Base-by-base conservation (phyloP, 2,888 invertebrate species). In the Iselma pallidipennis region DNA sequence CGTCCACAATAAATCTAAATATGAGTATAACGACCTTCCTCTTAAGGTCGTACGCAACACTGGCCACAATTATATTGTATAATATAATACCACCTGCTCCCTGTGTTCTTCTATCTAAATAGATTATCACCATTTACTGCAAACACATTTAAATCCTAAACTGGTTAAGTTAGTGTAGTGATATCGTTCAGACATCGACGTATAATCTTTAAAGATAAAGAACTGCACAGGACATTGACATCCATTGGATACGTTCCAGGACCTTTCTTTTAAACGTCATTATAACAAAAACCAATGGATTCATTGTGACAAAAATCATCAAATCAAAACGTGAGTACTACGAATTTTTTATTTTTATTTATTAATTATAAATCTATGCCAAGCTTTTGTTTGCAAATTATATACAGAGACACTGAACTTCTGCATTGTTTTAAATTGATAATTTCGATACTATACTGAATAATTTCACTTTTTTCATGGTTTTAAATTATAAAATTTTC, bases 21-120 rank as follows among this genome's bases (percentile, higher is more conserved):
- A 55, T 25, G 48, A 61, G 67, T 61, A 62, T 68, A 68, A 65
- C 63, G 68, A 61, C 66, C 68, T 68, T 57, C 52, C 42, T 33
- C 28, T 45, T 50, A 66, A 68, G 64, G 66, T 65, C 66, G 63
- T 60, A 63, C 57, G 51, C 55, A 58, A 59, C 62, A 63, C 65
- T 67, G 67, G 61, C 65, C 67, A 67, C 63, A 63, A 58, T 56
- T 57, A 49, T 57, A 42, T 29, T 31, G 26, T 45, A 26, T 16
- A 16, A 7, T 4, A 21, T 25, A 49, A 12, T 45, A 52, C 51
- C 62, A 62, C 62, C 58, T 62, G 58, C 58, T 55, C 61, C 61
- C 42, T 51, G 55, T 9, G 9, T 6, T 28, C 9, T 6, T 28
- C 4, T 28, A 28, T 7, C 4, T 28, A 28, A 5, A 1, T 28